phyloP scores from a whole-genome alignment of 1,140 invertebrate species.

The Drosophila watanabei region DNA sequence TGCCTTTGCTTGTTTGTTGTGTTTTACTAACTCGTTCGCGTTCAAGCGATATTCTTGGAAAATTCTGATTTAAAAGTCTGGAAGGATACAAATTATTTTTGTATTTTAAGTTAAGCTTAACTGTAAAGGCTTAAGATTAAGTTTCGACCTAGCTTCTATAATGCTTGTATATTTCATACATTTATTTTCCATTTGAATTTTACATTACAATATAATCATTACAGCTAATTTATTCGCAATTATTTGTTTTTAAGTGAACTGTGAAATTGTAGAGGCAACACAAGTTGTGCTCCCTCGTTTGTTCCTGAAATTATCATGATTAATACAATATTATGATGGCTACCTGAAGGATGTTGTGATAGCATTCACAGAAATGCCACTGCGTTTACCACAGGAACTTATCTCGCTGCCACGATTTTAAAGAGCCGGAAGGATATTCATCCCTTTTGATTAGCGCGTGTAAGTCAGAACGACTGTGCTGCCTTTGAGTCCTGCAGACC shows the following conservation, averaged over 20 bases:
- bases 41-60: slow-evolving; percentile 36
- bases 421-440: slow-evolving; percentile 49
- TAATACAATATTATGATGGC: slow-evolving; percentile 53
- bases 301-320: slow-evolving; percentile 23
- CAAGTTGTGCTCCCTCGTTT: slow-evolving; percentile 9
- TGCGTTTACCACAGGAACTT: slow-evolving; percentile 31
- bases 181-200: background rate
- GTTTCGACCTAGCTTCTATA: too few relatives aligned
- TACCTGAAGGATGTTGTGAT: slow-evolving; percentile 47
- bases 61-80: slow-evolving; percentile 16
- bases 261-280: slow-evolving; percentile 15
- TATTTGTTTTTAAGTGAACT: slow-evolving; percentile 2
- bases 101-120: background rate
- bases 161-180: background rate
- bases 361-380: slow-evolving; percentile 22
- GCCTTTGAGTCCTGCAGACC: slow-evolving; percentile 21
- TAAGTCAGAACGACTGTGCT: slow-evolving; percentile 30
- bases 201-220: background rate
- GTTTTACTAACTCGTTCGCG: slow-evolving; percentile 49
- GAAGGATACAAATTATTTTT: slow-evolving; percentile 17
- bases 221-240: background rate
- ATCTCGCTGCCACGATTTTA: slow-evolving; percentile 26
- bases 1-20: slow-evolving; percentile 24
- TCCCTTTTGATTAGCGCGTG: slow-evolving; percentile 59
- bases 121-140: background rate